Percentiles rank a stretch among this genome's conserved stretches.
Conservation (phyloP, 2,113 vertebrate species). For the Myotis yumanensis region DNA sequence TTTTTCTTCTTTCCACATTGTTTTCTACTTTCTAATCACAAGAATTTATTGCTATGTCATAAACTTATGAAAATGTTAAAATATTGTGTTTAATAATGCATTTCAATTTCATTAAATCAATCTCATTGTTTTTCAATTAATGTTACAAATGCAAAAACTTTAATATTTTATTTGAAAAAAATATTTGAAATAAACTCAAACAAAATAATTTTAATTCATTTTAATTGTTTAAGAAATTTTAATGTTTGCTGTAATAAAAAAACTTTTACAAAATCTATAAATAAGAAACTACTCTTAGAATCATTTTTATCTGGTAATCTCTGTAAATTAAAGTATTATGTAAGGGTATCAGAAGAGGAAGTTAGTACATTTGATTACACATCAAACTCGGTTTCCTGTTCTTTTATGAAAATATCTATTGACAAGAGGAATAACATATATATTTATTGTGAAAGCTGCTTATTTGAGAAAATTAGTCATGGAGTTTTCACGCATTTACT, state of each 20-base stretch:
- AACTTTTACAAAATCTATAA: slow-evolving; percentile 2
- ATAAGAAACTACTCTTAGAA: slow-evolving; percentile 6
- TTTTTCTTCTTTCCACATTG: background rate
- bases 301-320: background rate
- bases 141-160: background rate
- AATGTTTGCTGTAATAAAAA: slow-evolving; percentile 7
- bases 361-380: slow-evolving; percentile 2
- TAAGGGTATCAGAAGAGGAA: background rate
- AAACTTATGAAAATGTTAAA: background rate
- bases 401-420: slow-evolving; percentile 43
- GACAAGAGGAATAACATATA: background rate
- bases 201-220: slow-evolving; percentile 9
- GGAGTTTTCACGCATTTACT: background rate
- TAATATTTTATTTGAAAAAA: slow-evolving; percentile 36
- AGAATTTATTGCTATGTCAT: slow-evolving; percentile 15
- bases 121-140: background rate
- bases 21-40: slow-evolving; percentile 28
- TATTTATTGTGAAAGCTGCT: background rate
- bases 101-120: background rate
- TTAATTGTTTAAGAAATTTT: slow-evolving; percentile 14
- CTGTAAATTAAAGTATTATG: slow-evolving; percentile 10
- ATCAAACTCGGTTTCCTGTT: background rate
- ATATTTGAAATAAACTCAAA: background rate
- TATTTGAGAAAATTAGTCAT: slow-evolving; percentile 39
- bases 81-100: background rate